Base-by-base conservation (phyloP, 2,888 invertebrate species). In the Netelia fuscicornis region DNA sequence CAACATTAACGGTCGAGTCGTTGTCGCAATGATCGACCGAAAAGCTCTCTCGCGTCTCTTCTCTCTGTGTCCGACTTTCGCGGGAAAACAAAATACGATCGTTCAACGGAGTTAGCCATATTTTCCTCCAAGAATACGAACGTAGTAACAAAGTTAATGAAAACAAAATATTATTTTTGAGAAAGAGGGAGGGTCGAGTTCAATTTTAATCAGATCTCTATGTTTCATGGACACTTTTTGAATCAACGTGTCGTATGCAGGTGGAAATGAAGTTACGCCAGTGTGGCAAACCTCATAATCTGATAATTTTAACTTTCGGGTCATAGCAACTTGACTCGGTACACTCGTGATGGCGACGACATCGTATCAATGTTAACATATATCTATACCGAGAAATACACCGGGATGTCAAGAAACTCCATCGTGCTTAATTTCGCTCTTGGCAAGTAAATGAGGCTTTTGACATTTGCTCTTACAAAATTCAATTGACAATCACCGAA, bases 1-100 rank as follows among this genome's bases (percentile, higher is more conserved):
- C 79, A 79, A 72, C 65, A 81, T 84, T 84, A 76, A 85, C 78
- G 64, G 65, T 75, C 60, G 52, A 78, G 6, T 71, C 70, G 81
- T 82, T 82, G 82, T 82, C 52, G 71, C 79, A 60, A 85, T 79
- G 79, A 82, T 71, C 44, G 64, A 71, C 70, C 60, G 70, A 30
- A 30, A 30, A 30, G 44, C 44, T 70, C 76, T 72, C 62, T 71
- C 70, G 62, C 56, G 81, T 72, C 54, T 62, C 42, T 72, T 76
- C 17, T 48, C 20, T 44, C 10, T 30, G n/a, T 20, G 20, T 11
- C 37, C 37, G n/a, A 48, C 10, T 44, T 17, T 25, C 30, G 44
- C 3, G 30, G 62, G 42, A 17, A 42, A 65, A 20, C 65, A 6
- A 3, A 72, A 10, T 10, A 54, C 56, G 56, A 70, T 78, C 78